Conservation (phyloP, 2,113 vertebrate genomes). For the Dromiciops gliroides region DNA sequence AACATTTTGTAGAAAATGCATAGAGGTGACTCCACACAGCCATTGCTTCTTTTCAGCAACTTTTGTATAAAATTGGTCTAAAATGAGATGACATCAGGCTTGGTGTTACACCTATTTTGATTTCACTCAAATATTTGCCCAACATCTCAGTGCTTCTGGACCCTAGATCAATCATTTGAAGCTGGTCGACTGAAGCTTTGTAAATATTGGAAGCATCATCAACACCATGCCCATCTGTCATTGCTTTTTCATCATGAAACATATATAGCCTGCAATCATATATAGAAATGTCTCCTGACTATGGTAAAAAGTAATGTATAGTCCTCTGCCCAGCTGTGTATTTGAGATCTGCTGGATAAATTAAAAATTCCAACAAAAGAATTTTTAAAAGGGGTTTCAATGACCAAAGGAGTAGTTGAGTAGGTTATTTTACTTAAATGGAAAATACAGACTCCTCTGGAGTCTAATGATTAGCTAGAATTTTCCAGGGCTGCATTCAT, state of each 20-base stretch:
- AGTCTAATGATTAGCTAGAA: constrained; percentile 39
- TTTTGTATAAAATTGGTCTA: constrained; percentile 56
- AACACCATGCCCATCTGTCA: constrained; percentile 28
- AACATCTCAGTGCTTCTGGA: constrained; percentile 28
- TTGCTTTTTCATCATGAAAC: constrained; percentile 44
- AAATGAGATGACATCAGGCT: constrained; percentile 39
- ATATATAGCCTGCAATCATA: constrained; percentile 23
- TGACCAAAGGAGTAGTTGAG: constrained; percentile 40
- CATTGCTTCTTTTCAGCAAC: constrained; percentile 36
- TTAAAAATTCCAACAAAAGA: constrained; percentile 53
- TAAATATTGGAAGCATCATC: constrained; percentile 52
- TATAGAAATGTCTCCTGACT: constrained; percentile 29
- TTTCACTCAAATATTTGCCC: constrained; percentile 49
- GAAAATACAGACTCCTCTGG: constrained; percentile 25
- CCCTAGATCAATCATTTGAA: constrained; percentile 52
- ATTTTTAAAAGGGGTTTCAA: constrained; percentile 50
- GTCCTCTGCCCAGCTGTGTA: background rate
- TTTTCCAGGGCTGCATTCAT: background rate
- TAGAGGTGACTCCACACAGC: constrained; percentile 12
- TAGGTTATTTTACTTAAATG: constrained; percentile 49
- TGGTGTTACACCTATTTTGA: constrained; percentile 40
- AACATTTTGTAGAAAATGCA: constrained; percentile 35
- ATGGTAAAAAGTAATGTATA: constrained; percentile 39
- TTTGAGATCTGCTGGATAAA: constrained; percentile 54
- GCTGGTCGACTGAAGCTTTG: constrained; percentile 38